Evolutionary conservation across 2,797 vertebrate genomes (phyloP).

Genomic region (Xenopus petersii): DNA sequence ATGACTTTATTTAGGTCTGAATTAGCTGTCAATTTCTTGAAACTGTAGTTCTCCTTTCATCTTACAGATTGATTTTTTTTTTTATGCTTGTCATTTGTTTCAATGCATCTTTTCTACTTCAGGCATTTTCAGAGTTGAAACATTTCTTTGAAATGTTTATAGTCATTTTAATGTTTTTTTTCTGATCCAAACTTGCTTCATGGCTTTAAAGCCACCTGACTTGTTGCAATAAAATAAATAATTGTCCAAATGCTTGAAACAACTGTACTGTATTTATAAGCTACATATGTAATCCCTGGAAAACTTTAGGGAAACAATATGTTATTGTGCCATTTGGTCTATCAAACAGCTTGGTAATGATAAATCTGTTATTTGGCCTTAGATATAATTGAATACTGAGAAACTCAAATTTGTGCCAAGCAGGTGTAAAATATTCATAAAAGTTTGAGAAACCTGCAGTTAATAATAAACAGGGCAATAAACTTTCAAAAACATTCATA

Average conservation of each 20-base stretch:
- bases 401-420: background rate
- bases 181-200: constrained; percentile 6
- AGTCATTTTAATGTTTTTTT: constrained; percentile 3
- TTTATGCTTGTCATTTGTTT: constrained; percentile 29
- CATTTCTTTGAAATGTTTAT: constrained; percentile 33
- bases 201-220: constrained; percentile 18
- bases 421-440: background rate
- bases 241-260: constrained; percentile 31
- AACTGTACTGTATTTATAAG: constrained; percentile 11
- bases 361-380: constrained; percentile 3
- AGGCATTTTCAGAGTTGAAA: constrained; percentile 10
- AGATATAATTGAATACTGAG: background rate
- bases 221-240: constrained; percentile 18
- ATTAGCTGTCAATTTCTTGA: constrained; percentile 27
- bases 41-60: constrained; percentile 17
- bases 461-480: background rate
- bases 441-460: background rate
- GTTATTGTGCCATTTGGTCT: constrained; percentile 1
- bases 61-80: constrained; percentile 26
- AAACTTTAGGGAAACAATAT: background rate
- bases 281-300: background rate
- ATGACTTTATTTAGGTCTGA: constrained; percentile 13
- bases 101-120: constrained; percentile 11
- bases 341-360: background rate
- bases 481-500: too few relatives aligned